These are phyloP conservation scores for Caligus rogercresseyi DNA, from an alignment of 1,140 invertebrate species.

Conservation along the genomic window DNA sequence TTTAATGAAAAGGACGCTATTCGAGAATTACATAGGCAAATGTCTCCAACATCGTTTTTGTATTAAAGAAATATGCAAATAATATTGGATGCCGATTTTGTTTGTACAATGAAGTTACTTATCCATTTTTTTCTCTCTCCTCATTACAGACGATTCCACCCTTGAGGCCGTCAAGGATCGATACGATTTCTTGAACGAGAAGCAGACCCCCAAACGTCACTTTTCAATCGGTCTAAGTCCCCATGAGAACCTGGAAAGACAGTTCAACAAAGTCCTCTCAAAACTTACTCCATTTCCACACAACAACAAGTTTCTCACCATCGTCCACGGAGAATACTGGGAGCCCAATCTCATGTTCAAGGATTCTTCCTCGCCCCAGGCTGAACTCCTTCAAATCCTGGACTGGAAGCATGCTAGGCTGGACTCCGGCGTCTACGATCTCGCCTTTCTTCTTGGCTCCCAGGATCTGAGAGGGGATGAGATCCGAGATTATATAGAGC, in stretches of 20 bases:
- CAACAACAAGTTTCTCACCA: not conserved
- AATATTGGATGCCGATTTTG: too few species aligned
- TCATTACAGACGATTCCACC: not conserved
- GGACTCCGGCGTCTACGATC: not conserved
- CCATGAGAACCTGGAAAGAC: too few species aligned
- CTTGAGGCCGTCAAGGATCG: not conserved
- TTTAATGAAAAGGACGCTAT: too few species aligned
- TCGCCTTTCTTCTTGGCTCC: not conserved
- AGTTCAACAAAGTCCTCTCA: too few species aligned
- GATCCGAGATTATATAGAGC: not conserved
- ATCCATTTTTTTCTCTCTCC: too few species aligned
- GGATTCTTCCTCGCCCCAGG: too few species aligned
- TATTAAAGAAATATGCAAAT: too few species aligned
- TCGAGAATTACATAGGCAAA: too few species aligned
- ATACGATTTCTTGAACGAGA: not conserved
- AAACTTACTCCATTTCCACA: too few species aligned
- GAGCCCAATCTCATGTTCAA: not conserved
- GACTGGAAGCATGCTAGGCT: not conserved
- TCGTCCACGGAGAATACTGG: not conserved
- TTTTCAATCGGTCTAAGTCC: too few species aligned
- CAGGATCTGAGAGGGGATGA: not conserved
- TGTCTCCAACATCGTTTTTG: too few species aligned
- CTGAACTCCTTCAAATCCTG: not conserved
- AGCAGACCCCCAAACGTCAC: too few species aligned
- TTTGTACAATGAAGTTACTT: not conserved